Percentiles rank a stretch among this genome's conserved stretches.
Conservation (phyloP, 1,140 invertebrate genomes). For the Zelostemma sp. region DNA sequence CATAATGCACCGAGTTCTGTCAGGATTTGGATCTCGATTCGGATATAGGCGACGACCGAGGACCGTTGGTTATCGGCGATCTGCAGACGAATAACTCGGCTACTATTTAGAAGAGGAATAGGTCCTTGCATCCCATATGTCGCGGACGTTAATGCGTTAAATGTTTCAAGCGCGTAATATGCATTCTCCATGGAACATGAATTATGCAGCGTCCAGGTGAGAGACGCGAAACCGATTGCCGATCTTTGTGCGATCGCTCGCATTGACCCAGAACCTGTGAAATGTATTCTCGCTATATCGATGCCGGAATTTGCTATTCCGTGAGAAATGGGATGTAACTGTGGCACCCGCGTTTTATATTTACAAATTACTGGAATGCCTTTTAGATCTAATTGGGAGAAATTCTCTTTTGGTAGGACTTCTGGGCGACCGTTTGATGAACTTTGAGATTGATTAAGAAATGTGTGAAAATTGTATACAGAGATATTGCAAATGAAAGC, state of each 20-base stretch:
- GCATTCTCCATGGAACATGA: constrained; percentile 22
- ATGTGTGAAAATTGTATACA: too few relatives aligned
- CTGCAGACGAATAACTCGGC: constrained; percentile 15
- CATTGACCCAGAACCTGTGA: constrained; percentile 28
- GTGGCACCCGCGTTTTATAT: background rate
- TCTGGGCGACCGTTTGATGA: too few relatives aligned
- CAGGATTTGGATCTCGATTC: constrained; percentile 9
- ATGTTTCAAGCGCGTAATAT: constrained; percentile 24
- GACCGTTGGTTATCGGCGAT: constrained; percentile 18
- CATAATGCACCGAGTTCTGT: constrained; percentile 11
- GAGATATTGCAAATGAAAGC: too few relatives aligned
- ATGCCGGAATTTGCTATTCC: constrained; percentile 19
- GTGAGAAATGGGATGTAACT: background rate
- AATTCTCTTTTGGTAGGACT: too few relatives aligned
- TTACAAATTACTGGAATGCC: too few relatives aligned
- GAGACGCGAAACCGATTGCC: constrained; percentile 21
- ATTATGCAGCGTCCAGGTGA: constrained; percentile 23
- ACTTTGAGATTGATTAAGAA: background rate
- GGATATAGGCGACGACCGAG: background rate
- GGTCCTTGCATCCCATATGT: constrained; percentile 17
- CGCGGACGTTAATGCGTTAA: constrained; percentile 5
- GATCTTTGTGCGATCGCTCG: constrained; percentile 25
- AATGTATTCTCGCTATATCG: constrained; percentile 14
- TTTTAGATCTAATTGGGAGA: too few relatives aligned
- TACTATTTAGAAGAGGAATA: background rate